Evolutionary conservation across 23 tunicate species (phyloP), one percentile per base, ranked within the genome.

Genomic region (Ciona savignyi): DNA sequence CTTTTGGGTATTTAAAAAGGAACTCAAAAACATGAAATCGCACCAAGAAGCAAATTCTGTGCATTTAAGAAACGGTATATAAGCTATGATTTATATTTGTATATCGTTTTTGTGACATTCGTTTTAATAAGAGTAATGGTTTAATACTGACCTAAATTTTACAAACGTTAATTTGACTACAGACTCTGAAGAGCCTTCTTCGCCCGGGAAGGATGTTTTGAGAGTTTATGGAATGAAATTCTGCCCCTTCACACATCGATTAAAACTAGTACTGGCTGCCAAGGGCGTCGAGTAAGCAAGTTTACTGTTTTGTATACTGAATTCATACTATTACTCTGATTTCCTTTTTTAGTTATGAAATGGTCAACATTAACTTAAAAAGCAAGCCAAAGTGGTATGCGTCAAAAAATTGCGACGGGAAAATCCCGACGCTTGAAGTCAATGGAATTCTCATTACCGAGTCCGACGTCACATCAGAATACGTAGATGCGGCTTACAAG

Each of bases 321-420:
- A 63, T 63, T 63, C 22, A 63, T n/a, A 63, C 27, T 9, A 63
- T 9, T 9, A 63, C 31, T 1, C 1, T 66, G 1, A 20, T 27
- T 27, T n/a, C 22, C 49, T 2, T 42, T 2, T 24, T 42, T 81
- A 90, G 97, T 0, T 74, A 85, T 62, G 98, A 93, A 81, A 76
- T 67, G 19, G 73, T 93, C 77, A 93, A 93, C 77, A 86, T 86
- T 69, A 72, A 93, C 62, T 51, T 93, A 42, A 42, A 35, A 29
- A 62, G 78, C 65, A 93, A 86, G 64, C 93, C 98, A 21, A 75
- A 73, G 23, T 93, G 98, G 98, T 81, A 84, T 81, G 56, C 78
- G 27, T 76, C 72, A 27, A 81, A 68, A 49, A 81, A 81, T 68
- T 93, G 84, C 2, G 68, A 64, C 4, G 98, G 93, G 15, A 86